phyloP scores from a whole-genome alignment of 2,797 vertebrate genomes.

The Monodelphis domestica region DNA sequence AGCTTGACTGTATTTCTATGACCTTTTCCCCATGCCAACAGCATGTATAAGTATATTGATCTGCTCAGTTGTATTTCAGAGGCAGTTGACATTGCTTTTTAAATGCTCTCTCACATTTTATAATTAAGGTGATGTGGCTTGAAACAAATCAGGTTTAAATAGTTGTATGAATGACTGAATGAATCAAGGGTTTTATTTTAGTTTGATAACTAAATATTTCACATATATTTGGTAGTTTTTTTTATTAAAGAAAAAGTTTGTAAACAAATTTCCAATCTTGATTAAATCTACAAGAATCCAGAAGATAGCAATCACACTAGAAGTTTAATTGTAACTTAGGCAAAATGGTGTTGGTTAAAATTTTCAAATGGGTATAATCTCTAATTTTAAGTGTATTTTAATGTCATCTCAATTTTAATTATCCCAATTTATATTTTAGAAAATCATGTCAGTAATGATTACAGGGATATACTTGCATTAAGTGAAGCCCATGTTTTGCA shows the following conservation, averaged over 20 bases:
- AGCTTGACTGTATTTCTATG: background rate
- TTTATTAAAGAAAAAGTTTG: constrained; percentile 22
- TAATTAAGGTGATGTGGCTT: background rate
- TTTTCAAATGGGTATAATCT: background rate
- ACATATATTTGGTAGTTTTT: constrained; percentile 2
- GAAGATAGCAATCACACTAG: background rate
- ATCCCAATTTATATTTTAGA: background rate
- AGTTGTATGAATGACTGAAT: background rate
- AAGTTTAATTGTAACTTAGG: background rate
- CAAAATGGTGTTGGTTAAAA: background rate
- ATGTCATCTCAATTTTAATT: background rate
- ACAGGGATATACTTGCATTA: background rate
- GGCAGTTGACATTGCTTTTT: background rate
- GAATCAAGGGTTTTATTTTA: constrained; percentile 27
- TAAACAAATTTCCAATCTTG: background rate
- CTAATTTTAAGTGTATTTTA: background rate
- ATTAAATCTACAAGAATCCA: background rate
- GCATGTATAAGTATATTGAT: constrained; percentile 29
- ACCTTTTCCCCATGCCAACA: background rate
- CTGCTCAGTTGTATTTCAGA: background rate
- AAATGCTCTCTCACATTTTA: background rate
- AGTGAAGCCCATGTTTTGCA: background rate
- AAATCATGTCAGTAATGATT: background rate
- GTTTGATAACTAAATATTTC: background rate
- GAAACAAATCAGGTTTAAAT: background rate